Base-by-base conservation (phyloP, 2,888 invertebrate genomes). In the Tineola bisselliella region DNA sequence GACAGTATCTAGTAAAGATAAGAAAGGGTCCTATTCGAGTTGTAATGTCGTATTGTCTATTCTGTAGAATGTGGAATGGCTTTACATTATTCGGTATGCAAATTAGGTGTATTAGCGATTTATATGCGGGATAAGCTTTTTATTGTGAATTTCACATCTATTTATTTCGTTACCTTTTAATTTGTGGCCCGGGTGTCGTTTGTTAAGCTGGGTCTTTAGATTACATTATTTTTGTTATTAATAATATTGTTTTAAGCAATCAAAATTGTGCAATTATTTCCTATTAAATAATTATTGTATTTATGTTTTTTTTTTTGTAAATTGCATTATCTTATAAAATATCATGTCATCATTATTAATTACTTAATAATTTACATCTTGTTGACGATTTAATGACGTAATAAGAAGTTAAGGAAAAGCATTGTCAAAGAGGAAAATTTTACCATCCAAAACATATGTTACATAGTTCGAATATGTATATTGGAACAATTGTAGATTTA, bases 41-140 rank as follows among this genome's bases (percentile, higher is more conserved):
- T 75, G 76, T 77, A 75, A 82, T 76, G 75, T 71, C 66, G 75
- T 76, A 84, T 84, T 84, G 84, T 84, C 77, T 71, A 15, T 8
- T 13, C 12, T 6, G 33, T n/a, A 17, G 31, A 54, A 25, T 48
- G 48, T 48, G 15, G 48, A 48, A 48, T 54, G 12, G 11, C 11
- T 54, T 54, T 54, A 25, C 12, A 25, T 25, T 54, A 54, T 59
- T 72, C 72, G 73, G 74, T 79, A 77, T 77, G 75, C 71, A 71
- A 73, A 80, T 79, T 68, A 70, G 66, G 66, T 66, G 58, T 48
- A 5, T 48, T 13, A 48, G 48, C 48, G 48, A 17, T 17, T 48
- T 48, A 15, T 48, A 48, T 48, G 48, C 17, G 48, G 13, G 48
- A 48, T 15, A 17, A 48, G 2, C 10, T 48, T 48, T 48, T 48